Conservation (phyloP, 2,888 invertebrate genomes). For the Gastracanthus pulcherrimus region DNA sequence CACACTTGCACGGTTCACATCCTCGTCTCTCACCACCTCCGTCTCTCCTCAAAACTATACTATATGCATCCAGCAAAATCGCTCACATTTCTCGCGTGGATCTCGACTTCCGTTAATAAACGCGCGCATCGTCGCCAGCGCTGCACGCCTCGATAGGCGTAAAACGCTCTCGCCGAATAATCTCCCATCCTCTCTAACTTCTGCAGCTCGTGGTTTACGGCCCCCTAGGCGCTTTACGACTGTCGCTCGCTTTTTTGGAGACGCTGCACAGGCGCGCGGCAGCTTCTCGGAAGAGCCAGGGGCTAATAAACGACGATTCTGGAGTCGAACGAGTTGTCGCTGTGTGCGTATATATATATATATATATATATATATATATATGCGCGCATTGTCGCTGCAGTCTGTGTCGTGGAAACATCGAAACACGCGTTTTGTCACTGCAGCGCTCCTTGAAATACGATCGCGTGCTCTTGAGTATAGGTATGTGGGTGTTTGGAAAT, state of each 20-base stretch:
- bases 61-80: neutral
- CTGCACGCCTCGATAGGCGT: conserved; percentile 9
- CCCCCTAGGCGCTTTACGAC: neutral
- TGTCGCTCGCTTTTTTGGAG: neutral
- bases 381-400: no score
- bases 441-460: neutral
- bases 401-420: no score
- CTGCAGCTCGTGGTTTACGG: neutral
- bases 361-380: no score
- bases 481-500: neutral
- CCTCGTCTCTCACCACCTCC: neutral
- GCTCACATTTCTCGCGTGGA: no score
- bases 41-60: neutral
- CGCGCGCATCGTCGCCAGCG: neutral
- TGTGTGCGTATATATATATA: no score
- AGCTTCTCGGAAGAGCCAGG: neutral
- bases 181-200: neutral
- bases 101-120: conserved; percentile 11
- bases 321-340: conserved; percentile 3
- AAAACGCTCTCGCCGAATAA: conserved; percentile 3
- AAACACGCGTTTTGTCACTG: neutral
- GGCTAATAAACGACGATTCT: conserved; percentile 8
- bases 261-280: no score
- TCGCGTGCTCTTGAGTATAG: conserved; percentile 13
- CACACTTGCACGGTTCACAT: no score